A percentile compares a stretch with the other conserved stretches of the same genome.
phyloP scores from a whole-genome alignment of 2,888 invertebrate genomes.

The Tortrix viridana region DNA sequence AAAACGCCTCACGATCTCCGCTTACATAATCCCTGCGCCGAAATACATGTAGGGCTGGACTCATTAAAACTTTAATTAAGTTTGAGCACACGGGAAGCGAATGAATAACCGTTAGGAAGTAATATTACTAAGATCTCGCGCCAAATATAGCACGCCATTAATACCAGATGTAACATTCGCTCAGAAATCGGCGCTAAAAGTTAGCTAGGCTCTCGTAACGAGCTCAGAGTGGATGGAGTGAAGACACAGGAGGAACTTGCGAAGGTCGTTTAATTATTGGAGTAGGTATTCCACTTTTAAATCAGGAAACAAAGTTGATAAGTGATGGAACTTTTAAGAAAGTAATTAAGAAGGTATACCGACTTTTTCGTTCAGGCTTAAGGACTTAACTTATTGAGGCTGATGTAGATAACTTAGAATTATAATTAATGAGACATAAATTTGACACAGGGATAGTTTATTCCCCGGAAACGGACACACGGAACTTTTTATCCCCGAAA shows the following conservation, averaged over 20 bases:
- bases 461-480: no score
- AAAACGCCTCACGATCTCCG: slow-evolving; percentile 8
- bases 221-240: no score
- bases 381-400: not conserved
- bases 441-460: no score
- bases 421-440: no score
- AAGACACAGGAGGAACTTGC: no score
- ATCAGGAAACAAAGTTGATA: slow-evolving; percentile 20
- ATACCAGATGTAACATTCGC: slow-evolving; percentile 6
- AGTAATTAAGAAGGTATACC: slow-evolving; percentile 5
- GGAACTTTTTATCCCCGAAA: no score
- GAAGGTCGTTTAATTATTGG: no score
- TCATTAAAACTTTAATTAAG: slow-evolving; percentile 80
- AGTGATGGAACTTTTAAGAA: slow-evolving; percentile 1
- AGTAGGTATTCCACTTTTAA: slow-evolving; percentile 21
- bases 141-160: slow-evolving; percentile 55
- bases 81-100: slow-evolving; percentile 63
- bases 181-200: slow-evolving; percentile 5
- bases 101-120: slow-evolving; percentile 53
- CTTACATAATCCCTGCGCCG: slow-evolving; percentile 36
- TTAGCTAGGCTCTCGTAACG: not conserved
- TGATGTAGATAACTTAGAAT: not conserved
- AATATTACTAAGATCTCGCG: slow-evolving; percentile 53
- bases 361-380: not conserved
- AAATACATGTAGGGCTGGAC: slow-evolving; percentile 59